These are phyloP conservation scores for Drosophila kepulauana DNA, from an alignment of 1,140 invertebrate genomes.

Conservation along the genomic window DNA sequence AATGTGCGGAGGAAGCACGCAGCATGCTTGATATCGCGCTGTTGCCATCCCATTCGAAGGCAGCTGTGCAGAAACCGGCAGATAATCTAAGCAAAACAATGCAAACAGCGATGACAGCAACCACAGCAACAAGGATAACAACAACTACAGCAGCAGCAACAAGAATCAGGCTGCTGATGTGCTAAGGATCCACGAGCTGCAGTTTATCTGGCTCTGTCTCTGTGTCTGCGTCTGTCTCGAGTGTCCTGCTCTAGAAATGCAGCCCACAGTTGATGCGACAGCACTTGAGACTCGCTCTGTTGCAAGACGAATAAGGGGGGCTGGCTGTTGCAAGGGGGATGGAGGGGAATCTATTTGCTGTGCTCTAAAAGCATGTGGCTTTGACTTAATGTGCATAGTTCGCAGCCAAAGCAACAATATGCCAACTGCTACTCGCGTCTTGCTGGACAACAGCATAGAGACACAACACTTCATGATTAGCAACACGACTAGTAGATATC, in stretches of 20 bases:
- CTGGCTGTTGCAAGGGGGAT: background rate
- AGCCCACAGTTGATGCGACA: constrained; percentile 2
- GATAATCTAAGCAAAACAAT: constrained; percentile 54
- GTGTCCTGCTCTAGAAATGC: constrained; percentile 1
- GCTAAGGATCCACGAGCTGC: background rate
- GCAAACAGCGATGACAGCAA: constrained; percentile 30
- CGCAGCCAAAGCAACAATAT: constrained; percentile 11
- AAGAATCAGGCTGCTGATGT: background rate
- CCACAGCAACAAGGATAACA: background rate
- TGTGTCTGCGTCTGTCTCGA: background rate
- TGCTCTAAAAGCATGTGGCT: constrained; percentile 24
- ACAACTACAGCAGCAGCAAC: background rate
- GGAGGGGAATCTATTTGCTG: background rate
- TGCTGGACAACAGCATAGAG: background rate
- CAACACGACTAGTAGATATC: background rate
- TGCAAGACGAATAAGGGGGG: background rate
- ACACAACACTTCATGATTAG: background rate
- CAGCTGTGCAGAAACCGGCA: constrained; percentile 47
- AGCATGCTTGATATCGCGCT: constrained; percentile 27
- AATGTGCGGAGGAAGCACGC: background rate
- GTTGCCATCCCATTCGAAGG: constrained; percentile 35
- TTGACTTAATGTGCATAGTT: constrained; percentile 35
- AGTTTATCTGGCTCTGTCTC: background rate
- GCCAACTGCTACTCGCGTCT: constrained; percentile 17
- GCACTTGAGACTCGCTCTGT: constrained; percentile 23